Evolutionary conservation across 2,888 invertebrate genomes (phyloP).

Genomic region (Ochlodes sylvanus): DNA sequence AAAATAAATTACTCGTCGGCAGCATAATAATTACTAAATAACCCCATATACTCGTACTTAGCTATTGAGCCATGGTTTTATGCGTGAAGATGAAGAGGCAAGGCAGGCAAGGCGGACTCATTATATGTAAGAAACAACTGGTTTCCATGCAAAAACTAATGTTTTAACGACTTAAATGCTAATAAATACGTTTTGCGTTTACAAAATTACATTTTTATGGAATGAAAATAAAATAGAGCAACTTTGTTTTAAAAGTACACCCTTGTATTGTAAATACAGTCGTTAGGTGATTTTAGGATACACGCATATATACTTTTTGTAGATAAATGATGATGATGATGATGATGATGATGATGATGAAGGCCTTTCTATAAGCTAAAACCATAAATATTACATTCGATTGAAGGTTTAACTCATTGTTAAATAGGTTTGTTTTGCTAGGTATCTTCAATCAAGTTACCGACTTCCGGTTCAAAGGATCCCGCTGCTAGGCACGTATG

Average conservation of each 20-base stretch:
- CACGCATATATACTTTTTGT: no score
- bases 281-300: no score
- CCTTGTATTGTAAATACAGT: no score
- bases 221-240: no score
- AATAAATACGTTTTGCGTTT: background rate
- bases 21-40: background rate
- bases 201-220: no score
- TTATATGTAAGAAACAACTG: constrained; percentile 1
- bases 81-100: constrained; percentile 6
- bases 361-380: no score
- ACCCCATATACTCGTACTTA: background rate
- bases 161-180: constrained; percentile 1
- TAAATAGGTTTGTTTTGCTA: background rate
- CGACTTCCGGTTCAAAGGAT: background rate
- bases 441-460: background rate
- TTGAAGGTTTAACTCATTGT: no score
- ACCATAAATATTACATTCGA: no score
- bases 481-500: background rate
- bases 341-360: no score
- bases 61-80: constrained; percentile 15
- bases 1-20: background rate
- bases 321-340: no score
- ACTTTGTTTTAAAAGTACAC: no score
- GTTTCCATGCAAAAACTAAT: constrained; percentile 17
- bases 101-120: constrained; percentile 1